Evolutionary conservation across 2,888 invertebrate genomes (phyloP).

Genomic region (Epiblema foenella): DNA sequence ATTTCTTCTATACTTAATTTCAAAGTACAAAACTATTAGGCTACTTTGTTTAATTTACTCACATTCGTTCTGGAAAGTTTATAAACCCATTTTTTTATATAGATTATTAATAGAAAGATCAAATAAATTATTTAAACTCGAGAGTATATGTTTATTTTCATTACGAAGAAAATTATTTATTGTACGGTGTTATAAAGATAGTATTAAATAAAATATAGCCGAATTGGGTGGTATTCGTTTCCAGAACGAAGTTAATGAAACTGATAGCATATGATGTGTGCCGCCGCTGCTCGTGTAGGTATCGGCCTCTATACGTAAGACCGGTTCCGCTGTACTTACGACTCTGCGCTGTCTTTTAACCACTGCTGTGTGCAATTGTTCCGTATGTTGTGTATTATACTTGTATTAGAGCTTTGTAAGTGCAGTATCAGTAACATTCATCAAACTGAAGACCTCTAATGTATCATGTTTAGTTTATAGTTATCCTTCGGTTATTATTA

Average conservation of each 20-base stretch:
- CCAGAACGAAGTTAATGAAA: conserved; percentile 50
- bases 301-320: conserved; percentile 54
- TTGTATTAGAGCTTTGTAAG: conserved; percentile 75
- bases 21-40: conserved; percentile 81
- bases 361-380: conserved; percentile 78
- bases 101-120: conserved; percentile 68
- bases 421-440: conserved; percentile 69
- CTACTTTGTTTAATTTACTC: conserved; percentile 67
- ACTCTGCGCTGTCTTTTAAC: conserved; percentile 68
- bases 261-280: conserved; percentile 10
- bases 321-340: conserved; percentile 71
- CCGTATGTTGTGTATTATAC: conserved; percentile 79
- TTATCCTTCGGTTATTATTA: conserved; percentile 82
- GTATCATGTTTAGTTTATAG: conserved; percentile 82
- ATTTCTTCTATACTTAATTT: conserved; percentile 72
- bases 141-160: conserved; percentile 74
- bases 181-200: conserved; percentile 64
- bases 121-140: conserved; percentile 73
- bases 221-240: conserved; percentile 63
- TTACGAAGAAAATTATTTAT: conserved; percentile 76
- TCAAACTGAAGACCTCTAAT: conserved; percentile 75
- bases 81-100: conserved; percentile 61
- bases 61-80: conserved; percentile 67
- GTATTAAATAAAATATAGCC: conserved; percentile 68
- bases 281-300: conserved; percentile 12